A percentile compares a stretch with the other conserved stretches of the same genome.
Evolutionary conservation across 2,797 vertebrate species (phyloP).

Genomic region (Phalanger gymnotis): DNA sequence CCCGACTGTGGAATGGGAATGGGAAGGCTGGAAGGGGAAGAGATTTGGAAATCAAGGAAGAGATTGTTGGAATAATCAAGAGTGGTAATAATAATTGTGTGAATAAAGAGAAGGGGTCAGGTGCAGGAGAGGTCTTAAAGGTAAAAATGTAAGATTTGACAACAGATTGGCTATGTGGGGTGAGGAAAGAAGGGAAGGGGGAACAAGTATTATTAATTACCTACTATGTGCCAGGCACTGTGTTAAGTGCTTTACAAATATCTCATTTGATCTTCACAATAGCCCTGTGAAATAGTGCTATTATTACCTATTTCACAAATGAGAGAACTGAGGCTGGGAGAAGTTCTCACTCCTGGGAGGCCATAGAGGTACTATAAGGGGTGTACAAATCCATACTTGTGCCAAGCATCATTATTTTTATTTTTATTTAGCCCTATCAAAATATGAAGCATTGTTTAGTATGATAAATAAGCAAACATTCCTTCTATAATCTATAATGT

Average conservation of each 20-base stretch:
- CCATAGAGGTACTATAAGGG: background rate
- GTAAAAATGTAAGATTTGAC: background rate
- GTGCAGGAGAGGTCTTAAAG: background rate
- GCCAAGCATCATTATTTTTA: background rate
- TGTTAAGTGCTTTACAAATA: background rate
- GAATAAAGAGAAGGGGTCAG: background rate
- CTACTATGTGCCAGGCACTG: background rate
- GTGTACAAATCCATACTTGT: background rate
- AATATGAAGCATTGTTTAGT: no score
- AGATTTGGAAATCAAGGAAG: background rate
- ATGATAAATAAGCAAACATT: background rate
- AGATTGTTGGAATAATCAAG: background rate
- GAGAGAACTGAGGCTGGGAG: background rate
- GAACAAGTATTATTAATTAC: background rate
- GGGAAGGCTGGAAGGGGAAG: background rate
- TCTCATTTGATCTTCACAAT: background rate
- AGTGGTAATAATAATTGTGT: background rate
- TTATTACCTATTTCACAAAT: background rate
- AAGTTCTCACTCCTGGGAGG: background rate
- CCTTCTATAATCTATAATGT: background rate
- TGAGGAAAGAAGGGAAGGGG: background rate
- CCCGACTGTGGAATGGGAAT: background rate
- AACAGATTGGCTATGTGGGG: background rate
- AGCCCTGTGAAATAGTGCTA: background rate
- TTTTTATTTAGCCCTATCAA: background rate